phyloP scores from a whole-genome alignment of 2,113 vertebrate genomes.

The Pterophyllum scalare region DNA sequence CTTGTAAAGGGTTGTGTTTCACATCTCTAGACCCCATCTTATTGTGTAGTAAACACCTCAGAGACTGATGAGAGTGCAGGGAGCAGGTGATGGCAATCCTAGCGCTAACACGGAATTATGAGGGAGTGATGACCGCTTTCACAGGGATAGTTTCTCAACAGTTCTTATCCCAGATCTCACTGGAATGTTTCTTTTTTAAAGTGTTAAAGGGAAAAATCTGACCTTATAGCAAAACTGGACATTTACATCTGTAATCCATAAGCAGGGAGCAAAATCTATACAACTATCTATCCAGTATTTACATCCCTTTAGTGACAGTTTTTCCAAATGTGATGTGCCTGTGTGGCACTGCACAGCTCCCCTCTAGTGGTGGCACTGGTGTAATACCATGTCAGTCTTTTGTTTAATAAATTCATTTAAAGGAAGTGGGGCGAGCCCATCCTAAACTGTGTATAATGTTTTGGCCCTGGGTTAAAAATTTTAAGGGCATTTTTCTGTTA shows the following conservation, averaged over 20 bases:
- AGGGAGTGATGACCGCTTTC: constrained; percentile 16
- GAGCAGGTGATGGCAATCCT: constrained; percentile 27
- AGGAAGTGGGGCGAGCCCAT: neutral
- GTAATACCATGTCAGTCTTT: neutral
- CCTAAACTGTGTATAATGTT: neutral
- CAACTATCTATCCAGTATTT: neutral
- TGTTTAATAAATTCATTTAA: neutral
- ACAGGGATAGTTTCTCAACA: neutral
- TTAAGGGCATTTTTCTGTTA: neutral
- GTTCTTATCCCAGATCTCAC: neutral
- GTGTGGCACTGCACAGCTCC: neutral
- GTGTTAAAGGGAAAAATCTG: neutral
- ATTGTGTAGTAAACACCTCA: constrained; percentile 29
- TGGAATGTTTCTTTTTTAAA: neutral
- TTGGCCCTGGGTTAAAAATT: neutral
- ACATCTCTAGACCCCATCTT: constrained; percentile 18
- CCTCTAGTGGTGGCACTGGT: constrained; percentile 4
- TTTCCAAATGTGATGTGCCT: neutral
- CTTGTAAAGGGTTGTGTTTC: constrained; percentile 33
- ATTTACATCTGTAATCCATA: neutral
- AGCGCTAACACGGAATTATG: neutral
- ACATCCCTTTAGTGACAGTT: neutral
- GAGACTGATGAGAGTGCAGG: neutral
- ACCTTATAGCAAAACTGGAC: neutral
- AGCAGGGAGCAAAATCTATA: neutral